Percentiles rank a stretch among this genome's conserved stretches.
phyloP scores from a whole-genome alignment of 1,140 invertebrate species.

The Thaumatotibia leucotreta region DNA sequence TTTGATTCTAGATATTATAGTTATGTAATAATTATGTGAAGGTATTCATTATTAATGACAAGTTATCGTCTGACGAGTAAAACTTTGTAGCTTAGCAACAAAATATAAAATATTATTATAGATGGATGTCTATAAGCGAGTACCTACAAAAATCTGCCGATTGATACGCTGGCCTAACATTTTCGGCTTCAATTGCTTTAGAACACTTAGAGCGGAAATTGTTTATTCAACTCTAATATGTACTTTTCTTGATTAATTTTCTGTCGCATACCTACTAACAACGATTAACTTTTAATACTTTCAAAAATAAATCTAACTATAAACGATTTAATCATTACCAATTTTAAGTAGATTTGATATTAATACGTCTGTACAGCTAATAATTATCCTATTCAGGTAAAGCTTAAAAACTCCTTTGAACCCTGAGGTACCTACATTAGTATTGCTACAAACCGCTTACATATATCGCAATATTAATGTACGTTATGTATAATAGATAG shows the following conservation, averaged over 20 bases:
- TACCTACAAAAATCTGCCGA: too few relatives aligned
- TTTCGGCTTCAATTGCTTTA: background rate
- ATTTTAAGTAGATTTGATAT: too few relatives aligned
- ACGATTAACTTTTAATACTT: background rate
- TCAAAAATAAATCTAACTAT: too few relatives aligned
- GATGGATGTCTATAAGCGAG: too few relatives aligned
- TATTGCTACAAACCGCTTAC: too few relatives aligned
- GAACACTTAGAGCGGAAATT: background rate
- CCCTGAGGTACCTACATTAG: too few relatives aligned
- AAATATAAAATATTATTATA: background rate
- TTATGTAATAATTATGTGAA: background rate
- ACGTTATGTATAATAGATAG: too few relatives aligned
- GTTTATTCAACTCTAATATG: background rate
- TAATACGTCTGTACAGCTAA: too few relatives aligned
- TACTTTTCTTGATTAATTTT: background rate
- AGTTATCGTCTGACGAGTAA: background rate
- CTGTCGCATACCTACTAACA: background rate
- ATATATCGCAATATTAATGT: too few relatives aligned
- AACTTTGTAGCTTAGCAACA: background rate
- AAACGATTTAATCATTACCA: too few relatives aligned
- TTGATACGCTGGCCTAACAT: background rate
- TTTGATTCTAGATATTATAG: background rate
- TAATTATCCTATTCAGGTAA: too few relatives aligned
- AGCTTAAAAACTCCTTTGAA: too few relatives aligned
- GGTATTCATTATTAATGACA: background rate